Evolutionary conservation across 2,113 vertebrate genomes (phyloP).

Genomic region (Anser cygnoides): DNA sequence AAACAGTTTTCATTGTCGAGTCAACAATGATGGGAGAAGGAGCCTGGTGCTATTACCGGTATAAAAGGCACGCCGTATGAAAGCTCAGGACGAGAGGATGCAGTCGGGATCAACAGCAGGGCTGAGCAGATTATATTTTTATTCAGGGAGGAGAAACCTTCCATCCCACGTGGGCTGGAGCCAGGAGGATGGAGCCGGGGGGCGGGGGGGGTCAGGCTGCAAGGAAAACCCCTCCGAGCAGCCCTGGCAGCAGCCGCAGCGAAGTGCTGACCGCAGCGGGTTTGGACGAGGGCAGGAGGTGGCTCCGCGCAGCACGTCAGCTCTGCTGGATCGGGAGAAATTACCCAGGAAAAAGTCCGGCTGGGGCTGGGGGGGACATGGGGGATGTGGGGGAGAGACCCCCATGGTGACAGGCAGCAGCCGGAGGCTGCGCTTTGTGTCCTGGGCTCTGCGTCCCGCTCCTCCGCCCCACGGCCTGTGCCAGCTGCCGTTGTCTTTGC

Average conservation of each 20-base stretch:
- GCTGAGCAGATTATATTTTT: conserved; percentile 56
- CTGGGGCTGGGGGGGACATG: neutral
- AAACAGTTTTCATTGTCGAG: conserved; percentile 74
- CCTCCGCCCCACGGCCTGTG: neutral
- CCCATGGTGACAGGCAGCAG: rapidly evolving
- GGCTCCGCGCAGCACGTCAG: neutral
- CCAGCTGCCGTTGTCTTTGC: neutral
- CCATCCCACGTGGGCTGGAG: conserved; percentile 44
- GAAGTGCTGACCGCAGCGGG: conserved; percentile 38
- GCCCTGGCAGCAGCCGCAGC: conserved; percentile 27
- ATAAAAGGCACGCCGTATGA: conserved; percentile 44
- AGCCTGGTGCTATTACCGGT: conserved; percentile 60
- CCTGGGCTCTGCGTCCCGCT: neutral
- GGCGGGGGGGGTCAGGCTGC: neutral
- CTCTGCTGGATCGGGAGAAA: neutral
- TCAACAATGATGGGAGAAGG: conserved; percentile 75
- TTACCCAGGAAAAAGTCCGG: neutral
- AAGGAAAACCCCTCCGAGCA: conserved; percentile 3
- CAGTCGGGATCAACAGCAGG: conserved; percentile 51
- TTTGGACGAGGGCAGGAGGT: neutral
- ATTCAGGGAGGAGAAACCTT: conserved; percentile 56
- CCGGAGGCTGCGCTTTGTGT: neutral
- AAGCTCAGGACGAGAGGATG: conserved; percentile 64
- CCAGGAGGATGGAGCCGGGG: conserved; percentile 36
- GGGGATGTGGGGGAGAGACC: neutral